phyloP scores from a whole-genome alignment of 1,140 invertebrate species.

The Reticulitermes speratus region DNA sequence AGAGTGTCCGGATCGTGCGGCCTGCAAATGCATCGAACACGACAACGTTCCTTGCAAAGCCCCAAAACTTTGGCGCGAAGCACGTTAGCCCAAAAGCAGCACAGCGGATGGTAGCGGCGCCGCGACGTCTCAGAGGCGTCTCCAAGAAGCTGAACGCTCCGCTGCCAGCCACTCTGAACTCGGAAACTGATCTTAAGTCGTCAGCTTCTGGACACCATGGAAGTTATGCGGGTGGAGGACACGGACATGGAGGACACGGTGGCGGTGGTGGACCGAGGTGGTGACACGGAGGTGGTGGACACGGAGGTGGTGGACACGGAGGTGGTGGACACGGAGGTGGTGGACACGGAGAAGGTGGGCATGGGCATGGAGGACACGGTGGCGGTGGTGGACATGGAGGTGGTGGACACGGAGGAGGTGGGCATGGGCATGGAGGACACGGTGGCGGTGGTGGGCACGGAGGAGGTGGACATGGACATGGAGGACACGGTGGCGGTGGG shows the following conservation, averaged over 20 bases:
- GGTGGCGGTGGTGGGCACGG: neutral
- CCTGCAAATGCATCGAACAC: neutral
- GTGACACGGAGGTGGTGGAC: neutral
- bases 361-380: neutral
- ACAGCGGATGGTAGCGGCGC: neutral
- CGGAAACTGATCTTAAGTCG: neutral
- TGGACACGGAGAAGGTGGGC: neutral
- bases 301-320: neutral
- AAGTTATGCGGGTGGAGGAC: neutral
- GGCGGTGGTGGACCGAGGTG: neutral
- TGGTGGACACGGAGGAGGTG: neutral
- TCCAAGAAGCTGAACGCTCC: neutral
- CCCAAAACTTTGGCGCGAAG: neutral
- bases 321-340: neutral
- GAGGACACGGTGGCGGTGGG: neutral
- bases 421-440: neutral
- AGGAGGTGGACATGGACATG: neutral
- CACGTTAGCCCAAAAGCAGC: neutral
- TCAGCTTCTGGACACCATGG: neutral
- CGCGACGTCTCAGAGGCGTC: neutral
- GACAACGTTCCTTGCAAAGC: neutral
- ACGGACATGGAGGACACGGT: neutral
- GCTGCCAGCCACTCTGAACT: neutral
- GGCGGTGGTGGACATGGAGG: neutral
- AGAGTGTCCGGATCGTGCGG: neutral